Base-by-base conservation (phyloP, 2,797 vertebrate species). In the Brachyrhaphis roseni region DNA sequence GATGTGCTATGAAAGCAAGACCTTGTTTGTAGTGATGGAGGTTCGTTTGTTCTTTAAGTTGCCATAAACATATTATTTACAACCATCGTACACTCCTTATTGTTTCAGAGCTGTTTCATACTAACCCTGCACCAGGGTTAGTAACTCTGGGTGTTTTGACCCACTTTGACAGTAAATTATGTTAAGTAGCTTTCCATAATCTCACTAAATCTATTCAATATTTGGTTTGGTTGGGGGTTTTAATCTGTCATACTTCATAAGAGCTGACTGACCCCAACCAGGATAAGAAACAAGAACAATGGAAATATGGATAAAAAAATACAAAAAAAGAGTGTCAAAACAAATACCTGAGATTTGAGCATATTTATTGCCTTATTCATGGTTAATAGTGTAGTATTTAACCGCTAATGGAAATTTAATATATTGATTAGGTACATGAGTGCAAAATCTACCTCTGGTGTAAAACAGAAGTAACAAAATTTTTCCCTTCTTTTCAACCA, bases 1-100 rank as follows among this genome's bases (percentile, higher is more conserved):
- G 23, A 78, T 53, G 82, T 84, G 88, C 75, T 46, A n/a, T 36
- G 73, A 84, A 39, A 12, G 78, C 77, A 82, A 55, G 47, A 62
- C 39, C 74, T 41, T 72, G 77, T 55, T 68, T 70, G 20, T 70
- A 64, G 77, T 43, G 62, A 66, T 74, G 73, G 66, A 75, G 41
- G 46, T 78, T 75, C 70, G 59, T 59, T 71, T 77, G 39, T 82
- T 64, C 20, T 78, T 68, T 68, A 26, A 78, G 46, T 43, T 51
- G 59, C 34, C 64, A 16, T 51, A 13, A 57, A 72, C 55, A 47
- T 45, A 49, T 23, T 20, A 51, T 53, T 53, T 53, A 53, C 51
- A 26, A 10, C 51, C 51, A 26, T 53, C 20, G 18, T 26, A 23
- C 8, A 23, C 7, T 53, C 8, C 51, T 53, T 26, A 43, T 43